Conservation (phyloP, 2,113 vertebrate genomes). For the Dromaius novaehollandiae region DNA sequence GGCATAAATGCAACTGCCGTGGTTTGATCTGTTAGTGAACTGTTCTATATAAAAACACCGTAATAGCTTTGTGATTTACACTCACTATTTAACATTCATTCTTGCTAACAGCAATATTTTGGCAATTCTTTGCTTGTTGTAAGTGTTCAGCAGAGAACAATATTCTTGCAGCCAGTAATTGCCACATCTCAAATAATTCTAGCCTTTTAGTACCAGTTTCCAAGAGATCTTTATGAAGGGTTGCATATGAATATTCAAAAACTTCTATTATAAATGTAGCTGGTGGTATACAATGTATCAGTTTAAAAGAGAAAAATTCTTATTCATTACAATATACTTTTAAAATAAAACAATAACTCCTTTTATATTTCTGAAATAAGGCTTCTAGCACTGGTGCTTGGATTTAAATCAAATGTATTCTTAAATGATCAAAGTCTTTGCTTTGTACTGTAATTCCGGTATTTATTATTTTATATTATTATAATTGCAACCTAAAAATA, state of each 20-base stretch:
- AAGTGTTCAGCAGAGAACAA: conserved; percentile 8
- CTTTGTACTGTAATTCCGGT: background rate
- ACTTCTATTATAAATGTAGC: background rate
- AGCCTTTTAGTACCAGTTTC: background rate
- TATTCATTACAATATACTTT: background rate
- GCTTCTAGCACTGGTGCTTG: background rate
- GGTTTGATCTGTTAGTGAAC: background rate
- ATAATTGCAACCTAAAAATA: no score
- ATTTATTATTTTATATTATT: background rate
- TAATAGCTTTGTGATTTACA: conserved; percentile 22
- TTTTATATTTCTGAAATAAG: background rate
- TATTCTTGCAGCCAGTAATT: conserved; percentile 31
- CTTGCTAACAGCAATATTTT: conserved; percentile 32
- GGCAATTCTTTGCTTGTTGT: background rate
- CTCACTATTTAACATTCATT: conserved; percentile 10
- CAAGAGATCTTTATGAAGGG: conserved; percentile 10
- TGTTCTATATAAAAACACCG: background rate
- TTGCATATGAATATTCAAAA: conserved; percentile 24
- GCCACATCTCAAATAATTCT: conserved; percentile 22
- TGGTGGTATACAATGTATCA: background rate
- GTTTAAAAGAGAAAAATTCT: background rate
- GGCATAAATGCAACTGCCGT: background rate
- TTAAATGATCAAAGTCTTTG: background rate
- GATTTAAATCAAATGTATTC: background rate
- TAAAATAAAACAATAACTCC: background rate